Conservation (phyloP, 2,888 invertebrate genomes). For the Hydraecia micacea region DNA sequence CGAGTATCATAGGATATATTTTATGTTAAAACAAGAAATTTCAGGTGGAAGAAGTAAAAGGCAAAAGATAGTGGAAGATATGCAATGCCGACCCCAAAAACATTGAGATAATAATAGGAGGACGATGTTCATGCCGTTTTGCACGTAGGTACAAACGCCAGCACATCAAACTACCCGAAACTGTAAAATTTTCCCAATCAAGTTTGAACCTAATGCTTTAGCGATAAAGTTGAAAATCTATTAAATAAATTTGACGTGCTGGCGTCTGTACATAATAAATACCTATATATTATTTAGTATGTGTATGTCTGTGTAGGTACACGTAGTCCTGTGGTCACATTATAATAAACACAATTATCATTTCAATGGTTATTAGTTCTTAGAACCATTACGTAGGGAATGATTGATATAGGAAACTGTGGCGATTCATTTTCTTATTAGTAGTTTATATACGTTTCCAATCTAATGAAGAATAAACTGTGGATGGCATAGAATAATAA, state of each 20-base stretch:
- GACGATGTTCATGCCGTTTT: neutral
- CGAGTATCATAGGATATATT: neutral
- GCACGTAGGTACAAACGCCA: neutral
- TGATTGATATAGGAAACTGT: slow-evolving; percentile 5
- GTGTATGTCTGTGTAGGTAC: neutral
- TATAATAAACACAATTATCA: slow-evolving; percentile 12
- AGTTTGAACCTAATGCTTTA: too few species aligned
- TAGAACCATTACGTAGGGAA: slow-evolving; percentile 2
- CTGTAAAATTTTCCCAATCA: too few species aligned
- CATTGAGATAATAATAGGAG: neutral
- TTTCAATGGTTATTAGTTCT: slow-evolving; percentile 17
- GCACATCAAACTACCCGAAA: too few species aligned
- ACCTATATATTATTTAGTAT: neutral
- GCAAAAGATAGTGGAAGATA: too few species aligned
- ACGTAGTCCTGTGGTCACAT: neutral
- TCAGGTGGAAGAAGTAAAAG: too few species aligned
- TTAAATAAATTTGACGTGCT: too few species aligned
- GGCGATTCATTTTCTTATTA: neutral
- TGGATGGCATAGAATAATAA: neutral
- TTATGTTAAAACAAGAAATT: too few species aligned
- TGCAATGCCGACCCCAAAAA: neutral
- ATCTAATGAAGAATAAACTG: neutral
- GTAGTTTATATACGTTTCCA: neutral
- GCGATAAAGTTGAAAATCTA: too few species aligned
- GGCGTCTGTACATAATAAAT: neutral